Evolutionary conservation across 2,113 vertebrate species (phyloP).

Genomic region (Benitochromis conjunctus): DNA sequence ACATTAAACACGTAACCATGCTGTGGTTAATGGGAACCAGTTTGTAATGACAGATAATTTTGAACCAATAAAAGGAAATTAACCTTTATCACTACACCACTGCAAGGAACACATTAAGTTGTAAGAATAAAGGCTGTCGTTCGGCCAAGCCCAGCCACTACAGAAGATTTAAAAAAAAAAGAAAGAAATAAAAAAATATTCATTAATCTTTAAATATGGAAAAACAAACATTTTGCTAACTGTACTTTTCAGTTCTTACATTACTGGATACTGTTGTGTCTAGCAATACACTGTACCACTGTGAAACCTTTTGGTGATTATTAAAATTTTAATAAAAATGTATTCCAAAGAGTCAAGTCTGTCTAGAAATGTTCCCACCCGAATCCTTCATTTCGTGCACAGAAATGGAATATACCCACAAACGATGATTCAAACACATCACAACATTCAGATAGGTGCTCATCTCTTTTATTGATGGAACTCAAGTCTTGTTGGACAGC

Average conservation of each 20-base stretch:
- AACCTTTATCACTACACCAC: background rate
- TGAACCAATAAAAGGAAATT: too few relatives aligned
- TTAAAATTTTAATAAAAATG: background rate
- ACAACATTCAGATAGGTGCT: slow-evolving; percentile 30
- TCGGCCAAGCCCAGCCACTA: background rate
- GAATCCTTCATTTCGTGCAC: background rate
- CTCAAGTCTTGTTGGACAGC: slow-evolving; percentile 54
- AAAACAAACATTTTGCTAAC: background rate
- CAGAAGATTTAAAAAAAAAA: background rate
- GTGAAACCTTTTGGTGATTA: background rate
- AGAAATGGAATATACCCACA: rapidly evolving
- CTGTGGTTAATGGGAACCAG: background rate
- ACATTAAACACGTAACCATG: background rate
- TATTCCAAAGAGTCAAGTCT: background rate
- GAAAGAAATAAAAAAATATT: too few relatives aligned
- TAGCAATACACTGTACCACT: background rate
- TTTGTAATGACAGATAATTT: background rate
- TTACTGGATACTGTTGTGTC: background rate
- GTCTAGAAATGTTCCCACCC: background rate
- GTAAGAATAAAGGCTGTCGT: background rate
- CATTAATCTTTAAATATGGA: background rate
- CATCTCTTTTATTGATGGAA: slow-evolving; percentile 68
- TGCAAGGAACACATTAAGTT: background rate
- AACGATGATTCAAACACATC: background rate
- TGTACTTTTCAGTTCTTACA: background rate